Evolutionary conservation across 2,888 invertebrate genomes (phyloP), one percentile per base, ranked within the genome.

Genomic region (Pterobdella sp.): DNA sequence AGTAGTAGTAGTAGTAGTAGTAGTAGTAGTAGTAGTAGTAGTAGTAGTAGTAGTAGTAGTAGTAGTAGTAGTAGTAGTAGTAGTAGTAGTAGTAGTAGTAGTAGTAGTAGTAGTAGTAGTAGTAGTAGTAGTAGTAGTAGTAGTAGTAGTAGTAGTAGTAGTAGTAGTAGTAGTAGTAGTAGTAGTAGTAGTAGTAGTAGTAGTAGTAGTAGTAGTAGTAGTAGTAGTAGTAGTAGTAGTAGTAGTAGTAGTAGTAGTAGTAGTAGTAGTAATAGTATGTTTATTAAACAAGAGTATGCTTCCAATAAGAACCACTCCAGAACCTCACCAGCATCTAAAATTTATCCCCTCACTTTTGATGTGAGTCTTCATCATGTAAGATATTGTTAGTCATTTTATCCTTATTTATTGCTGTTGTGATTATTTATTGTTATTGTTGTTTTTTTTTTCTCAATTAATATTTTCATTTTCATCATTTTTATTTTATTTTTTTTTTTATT

Each of bases 151-250:
- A 66, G 32, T 67, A 67, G 67, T 67, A 67, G 67, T 67, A 67
- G 67, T 36, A 35, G 67, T 67, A 35, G 67, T 67, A 35, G 67
- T 67, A 35, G 67, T 67, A 67, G 31, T 67, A 35, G 67, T 67
- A 67, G 35, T 67, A 67, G 67, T 67, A 67, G 67, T 67, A 67
- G 67, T 67, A 67, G 67, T 67, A 67, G 67, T 67, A 34, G 69
- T 52, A 69, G 69, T 52, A 69, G 69, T 52, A 69, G 69, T 69
- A 69, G 69, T 69, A 69, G 69, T 69, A 69, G 69, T 69, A 69
- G 56, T 49, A 56, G 35, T 49, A 34, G 34, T 49, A 56, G 35
- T 56, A 70, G 32, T 60, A 56, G 34, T 56, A 70, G 70, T 10
- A 32, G 14, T 32, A 31, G 37, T 49, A 49, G 42, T 49, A 37